Evolutionary conservation across 2,797 vertebrate species (phyloP).

Genomic region (Urocyon cinereoargenteus): DNA sequence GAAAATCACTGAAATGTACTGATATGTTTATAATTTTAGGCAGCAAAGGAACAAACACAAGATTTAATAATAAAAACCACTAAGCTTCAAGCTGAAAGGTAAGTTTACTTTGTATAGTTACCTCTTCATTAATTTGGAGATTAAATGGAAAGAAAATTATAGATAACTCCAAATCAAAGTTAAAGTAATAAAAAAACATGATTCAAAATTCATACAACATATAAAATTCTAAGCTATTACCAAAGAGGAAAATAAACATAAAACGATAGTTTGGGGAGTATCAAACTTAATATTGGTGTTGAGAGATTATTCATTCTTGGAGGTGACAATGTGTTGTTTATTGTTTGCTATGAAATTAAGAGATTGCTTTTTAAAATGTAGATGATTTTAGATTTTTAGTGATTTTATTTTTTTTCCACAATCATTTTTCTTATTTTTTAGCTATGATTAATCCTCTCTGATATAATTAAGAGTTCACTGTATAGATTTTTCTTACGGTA

Average conservation of each 20-base stretch:
- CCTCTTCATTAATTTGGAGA: slow-evolving; percentile 21
- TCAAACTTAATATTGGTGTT: not conserved
- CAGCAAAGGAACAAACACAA: slow-evolving; percentile 97
- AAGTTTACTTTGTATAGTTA: slow-evolving; percentile 69
- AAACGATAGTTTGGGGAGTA: not conserved
- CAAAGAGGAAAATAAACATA: not conserved
- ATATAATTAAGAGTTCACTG: not conserved
- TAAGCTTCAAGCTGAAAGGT: slow-evolving; percentile 98
- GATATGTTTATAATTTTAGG: slow-evolving; percentile 88
- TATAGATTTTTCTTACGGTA: not conserved
- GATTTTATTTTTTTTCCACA: not conserved
- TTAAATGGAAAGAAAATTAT: slow-evolving; percentile 5
- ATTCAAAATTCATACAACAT: not conserved
- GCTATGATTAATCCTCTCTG: not conserved
- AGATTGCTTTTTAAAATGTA: not conserved
- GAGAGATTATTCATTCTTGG: not conserved
- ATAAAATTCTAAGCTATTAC: not conserved
- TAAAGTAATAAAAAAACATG: not conserved
- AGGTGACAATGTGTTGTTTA: not conserved
- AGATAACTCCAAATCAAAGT: not conserved
- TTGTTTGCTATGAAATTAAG: not conserved
- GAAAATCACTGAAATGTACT: slow-evolving; percentile 12
- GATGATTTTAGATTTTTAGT: slow-evolving; percentile 46
- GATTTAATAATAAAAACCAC: slow-evolving; percentile 99
- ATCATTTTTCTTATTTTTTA: not conserved